Base-by-base conservation (phyloP, 1,140 invertebrate species). In the Semibalanus balanoides region DNA sequence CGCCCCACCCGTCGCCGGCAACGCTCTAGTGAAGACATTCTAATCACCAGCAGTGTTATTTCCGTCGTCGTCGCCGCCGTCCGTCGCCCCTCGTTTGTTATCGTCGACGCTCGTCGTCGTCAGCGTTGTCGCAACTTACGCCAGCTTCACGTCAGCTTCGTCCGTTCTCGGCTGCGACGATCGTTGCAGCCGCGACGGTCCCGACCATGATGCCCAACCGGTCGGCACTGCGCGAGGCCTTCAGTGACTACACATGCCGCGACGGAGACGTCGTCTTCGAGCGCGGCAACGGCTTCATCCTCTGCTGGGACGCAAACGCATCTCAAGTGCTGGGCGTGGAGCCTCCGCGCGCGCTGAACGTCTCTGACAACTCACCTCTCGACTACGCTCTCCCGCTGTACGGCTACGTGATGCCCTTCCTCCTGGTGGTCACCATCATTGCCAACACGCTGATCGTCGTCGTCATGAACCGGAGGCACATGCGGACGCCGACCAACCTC, bases 401-500 rank as follows among this genome's bases (percentile, higher is more conserved):
- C 82, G 91, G 91, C 76, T 93, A 92, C 84, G 87, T 92, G 31
- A 90, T 93, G 82, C 94, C 94, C 0, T 89, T 94, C 79, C 87
- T 97, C 30, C 86, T 96, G 11, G 87, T 94, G 7, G 88, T 95
- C 22, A 97, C 95, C 0, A 90, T 94, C n/a, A 87, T 95, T 1
- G 92, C 93, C 31, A 97, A 97, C 84, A 93, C 92, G 0, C 85
- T 96, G 3, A 93, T 97, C 30, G 88, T 89, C 76, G 89, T 95
- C 3, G 91, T 90, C 19, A 83, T 90, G 5, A 83, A 87, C 7
- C 88, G 88, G 79, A 81, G 83, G 31, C 87, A 90, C 78, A 89
- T 91, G 87, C 81, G 87, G 64, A 88, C 89, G 3, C 89, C 90
- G 0, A 91, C 90, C 19, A 91, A 92, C 82, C 83, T 86, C 0